Percentiles rank a stretch among this genome's conserved stretches.
phyloP scores from a whole-genome alignment of 2,888 invertebrate genomes.

The Hemaris fuciformis region DNA sequence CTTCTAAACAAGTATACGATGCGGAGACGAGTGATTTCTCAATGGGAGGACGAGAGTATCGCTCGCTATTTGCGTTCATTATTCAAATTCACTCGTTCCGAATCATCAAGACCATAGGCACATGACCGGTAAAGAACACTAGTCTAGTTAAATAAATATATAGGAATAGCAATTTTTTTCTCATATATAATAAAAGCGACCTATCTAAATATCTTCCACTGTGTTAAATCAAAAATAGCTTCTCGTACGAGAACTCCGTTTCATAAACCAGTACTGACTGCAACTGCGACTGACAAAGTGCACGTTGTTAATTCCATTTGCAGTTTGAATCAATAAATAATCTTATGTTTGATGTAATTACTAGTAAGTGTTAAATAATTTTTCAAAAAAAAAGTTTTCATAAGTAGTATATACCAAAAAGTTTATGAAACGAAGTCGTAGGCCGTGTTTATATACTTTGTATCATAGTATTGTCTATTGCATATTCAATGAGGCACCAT shows the following conservation, averaged over 20 bases:
- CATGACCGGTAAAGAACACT: slow-evolving; percentile 9
- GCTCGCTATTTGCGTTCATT: neutral
- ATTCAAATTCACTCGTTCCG: neutral
- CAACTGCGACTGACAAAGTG: no score
- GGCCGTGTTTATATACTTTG: neutral
- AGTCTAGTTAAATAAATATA: slow-evolving; percentile 8
- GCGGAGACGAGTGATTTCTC: neutral
- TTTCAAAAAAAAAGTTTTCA: neutral
- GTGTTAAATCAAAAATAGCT: slow-evolving; percentile 8
- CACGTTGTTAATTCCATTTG: no score
- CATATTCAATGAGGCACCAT: slow-evolving; percentile 27
- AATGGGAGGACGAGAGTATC: neutral
- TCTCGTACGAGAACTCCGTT: neutral
- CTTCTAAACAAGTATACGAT: neutral
- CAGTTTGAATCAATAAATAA: no score
- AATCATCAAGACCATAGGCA: slow-evolving; percentile 4
- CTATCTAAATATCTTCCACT: slow-evolving; percentile 5
- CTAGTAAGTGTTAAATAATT: neutral
- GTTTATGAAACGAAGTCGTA: slow-evolving; percentile 1
- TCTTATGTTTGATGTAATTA: neutral
- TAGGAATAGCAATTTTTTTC: slow-evolving; percentile 6
- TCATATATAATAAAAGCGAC: slow-evolving; percentile 5
- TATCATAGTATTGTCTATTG: slow-evolving; percentile 22
- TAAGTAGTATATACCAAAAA: neutral
- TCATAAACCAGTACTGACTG: neutral